Evolutionary conservation across 2,797 vertebrate species (phyloP), one percentile per base, ranked within the genome.

Genomic region (Gallinago nigripennis): DNA sequence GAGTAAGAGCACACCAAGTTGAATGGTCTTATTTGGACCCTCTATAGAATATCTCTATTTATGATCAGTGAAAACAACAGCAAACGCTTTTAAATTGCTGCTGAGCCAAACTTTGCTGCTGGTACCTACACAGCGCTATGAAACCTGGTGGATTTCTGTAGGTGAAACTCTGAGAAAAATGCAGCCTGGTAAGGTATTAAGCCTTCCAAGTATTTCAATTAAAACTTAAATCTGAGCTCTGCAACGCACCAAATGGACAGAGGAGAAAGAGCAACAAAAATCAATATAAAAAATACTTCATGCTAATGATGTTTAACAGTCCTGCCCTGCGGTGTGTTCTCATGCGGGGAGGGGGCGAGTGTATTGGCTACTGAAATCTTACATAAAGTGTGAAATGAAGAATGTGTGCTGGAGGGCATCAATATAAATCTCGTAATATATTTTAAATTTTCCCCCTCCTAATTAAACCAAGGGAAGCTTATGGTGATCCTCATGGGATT

Each of bases 341-440:
- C n/a, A 17, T 43, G 4, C 6, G 3, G 61, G 86, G 51, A 82
- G 43, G 60, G 88, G 68, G 60, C 16, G 35, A 71, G 30, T 17
- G 53, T 77, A 41, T 39, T 73, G 81, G 75, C 80, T 82, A 19
- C 39, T 93, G 71, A 78, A 85, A 35, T 82, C 30, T 94, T 95
- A 78, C 20, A 54, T 43, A 50, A 88, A 58, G 76, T 91, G 46
- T 87, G 84, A 90, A 86, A 86, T 84, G 81, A 91, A 75, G 86
- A 94, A 69, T 69, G 41, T 82, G n/a, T 93, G 92, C 93, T 91
- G 78, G 86, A 93, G 81, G 92, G 81, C 81, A 60, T 94, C 84
- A 78, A 4, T 87, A 72, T 78, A 89, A 85, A 80, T 82, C 64
- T 78, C 0, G 0, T 82, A 50, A 85, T 37, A 46, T 73, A 65